Conservation (phyloP, 2,888 invertebrate genomes). For the Agrotis segetum region DNA sequence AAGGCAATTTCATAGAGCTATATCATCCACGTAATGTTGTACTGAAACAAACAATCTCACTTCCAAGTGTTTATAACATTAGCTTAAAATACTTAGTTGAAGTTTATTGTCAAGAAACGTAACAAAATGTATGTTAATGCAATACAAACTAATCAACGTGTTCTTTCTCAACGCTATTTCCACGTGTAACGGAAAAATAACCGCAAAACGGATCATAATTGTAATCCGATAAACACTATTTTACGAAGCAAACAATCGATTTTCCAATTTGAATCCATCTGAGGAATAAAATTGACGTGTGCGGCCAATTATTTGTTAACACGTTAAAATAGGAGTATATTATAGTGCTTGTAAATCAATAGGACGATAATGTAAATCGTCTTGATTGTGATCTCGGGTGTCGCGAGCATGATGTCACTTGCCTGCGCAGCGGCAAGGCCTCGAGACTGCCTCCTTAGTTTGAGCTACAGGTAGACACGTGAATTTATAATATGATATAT, state of each 20-base stretch:
- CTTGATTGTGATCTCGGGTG: conserved; percentile 84
- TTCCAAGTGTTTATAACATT: conserved; percentile 15
- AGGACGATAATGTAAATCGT: conserved; percentile 87
- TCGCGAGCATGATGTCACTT: conserved; percentile 84
- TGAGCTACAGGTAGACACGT: conserved; percentile 64
- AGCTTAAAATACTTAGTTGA: conserved; percentile 9
- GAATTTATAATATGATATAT: conserved; percentile 63
- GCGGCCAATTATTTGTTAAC: conserved; percentile 83
- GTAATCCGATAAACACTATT: conserved; percentile 55
- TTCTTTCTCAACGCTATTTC: conserved; percentile 49
- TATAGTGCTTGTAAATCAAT: conserved; percentile 84
- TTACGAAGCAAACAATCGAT: conserved; percentile 42
- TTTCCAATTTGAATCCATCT: conserved; percentile 50
- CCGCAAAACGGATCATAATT: conserved; percentile 47
- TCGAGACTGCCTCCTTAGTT: conserved; percentile 68
- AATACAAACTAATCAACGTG: conserved; percentile 44
- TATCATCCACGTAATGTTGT: background rate
- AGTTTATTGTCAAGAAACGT: conserved; percentile 41
- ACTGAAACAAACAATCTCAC: conserved; percentile 1
- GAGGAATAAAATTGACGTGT: conserved; percentile 65
- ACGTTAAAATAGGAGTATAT: conserved; percentile 75
- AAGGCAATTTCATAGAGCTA: conserved; percentile 9
- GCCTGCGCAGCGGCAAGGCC: conserved; percentile 68
- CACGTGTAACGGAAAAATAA: conserved; percentile 56
- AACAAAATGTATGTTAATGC: conserved; percentile 30